Evolutionary conservation across 2,797 vertebrate species (phyloP), one percentile per base, ranked within the genome.

Genomic region (Clarias fuscus): DNA sequence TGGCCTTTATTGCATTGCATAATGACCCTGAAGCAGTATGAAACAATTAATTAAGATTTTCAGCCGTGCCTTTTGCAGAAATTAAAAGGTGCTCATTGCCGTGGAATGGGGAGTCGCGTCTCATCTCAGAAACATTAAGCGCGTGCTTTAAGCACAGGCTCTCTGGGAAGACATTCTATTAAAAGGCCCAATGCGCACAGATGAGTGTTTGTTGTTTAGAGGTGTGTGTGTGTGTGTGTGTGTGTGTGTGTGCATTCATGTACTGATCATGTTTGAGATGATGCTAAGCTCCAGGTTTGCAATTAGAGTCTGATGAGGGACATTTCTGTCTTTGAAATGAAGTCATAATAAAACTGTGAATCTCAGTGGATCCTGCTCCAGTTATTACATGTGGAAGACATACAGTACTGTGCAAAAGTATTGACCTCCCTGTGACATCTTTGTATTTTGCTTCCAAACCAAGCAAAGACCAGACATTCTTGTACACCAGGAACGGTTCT

Each of bases 21-120:
- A 99, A 99, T 99, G 98, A 99, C 98, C 98, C 97, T 95, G 97
- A 98, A 98, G 98, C 97, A 98, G 97, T 99, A 98, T 98, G 98
- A 97, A 98, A 99, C 98, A 99, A 99, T 99, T 99, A 99, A 99
- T 99, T 99, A 99, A 98, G 97, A 99, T 98, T 98, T 99, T 98
- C 97, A 98, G 96, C 96, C 97, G 88, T 97, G 95, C 97, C 97
- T 98, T 96, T 98, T 97, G 97, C 97, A 96, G 97, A 96, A 98
- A 97, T 97, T 97, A 97, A 97, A 97, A 97, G 97, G 96, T 96
- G 94, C 95, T 95, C 90, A 95, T 94, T 91, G 92, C 96, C 95
- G 96, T 97, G 96, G 96, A 98, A 99, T 97, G 96, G 96, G 96
- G 96, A 95, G 93, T 96, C 95, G 96, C 95, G 95, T 95, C 96